Base-by-base conservation (phyloP, 2,888 invertebrate genomes). In the Drosophila mimica region DNA sequence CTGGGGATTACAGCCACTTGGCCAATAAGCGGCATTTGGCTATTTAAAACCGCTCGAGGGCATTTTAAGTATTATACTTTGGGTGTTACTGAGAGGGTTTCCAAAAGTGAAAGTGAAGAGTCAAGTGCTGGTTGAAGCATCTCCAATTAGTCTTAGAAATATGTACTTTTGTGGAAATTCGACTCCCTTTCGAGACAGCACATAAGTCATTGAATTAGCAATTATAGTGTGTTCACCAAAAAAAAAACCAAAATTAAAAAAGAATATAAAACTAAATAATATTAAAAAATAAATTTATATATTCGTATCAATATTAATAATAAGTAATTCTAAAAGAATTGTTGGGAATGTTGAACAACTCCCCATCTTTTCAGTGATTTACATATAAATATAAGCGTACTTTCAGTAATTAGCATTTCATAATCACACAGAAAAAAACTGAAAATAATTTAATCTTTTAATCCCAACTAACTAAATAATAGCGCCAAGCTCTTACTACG, bases 1-100 rank as follows among this genome's bases (percentile, higher is more conserved):
- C 17, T 33, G 51, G 25, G 57, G 70, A 63, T 61, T 63, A 66
- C 28, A 59, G 28, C 33, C 58, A 54, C 31, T 61, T 61, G 38
- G 59, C 15, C 25, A 48, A 49, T 43, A 71, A 53, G 53, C 30
- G 54, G 25, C 28, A 46, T 49, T 58, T 43, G 43, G 7, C 34
- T 40, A 34, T 46, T 25, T 40, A 54, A 70, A 54, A 17, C 30
- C 34, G 36, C 20, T 28, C 31, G 30, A n/a, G 17, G 36, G 31
- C 15, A 40, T 25, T 46, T 51, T 25, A n/a, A 6, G 25, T 40
- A 66, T 58, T 40, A 40, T 34, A 7, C 25, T 34, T 57, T 36
- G 31, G 48, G n/a, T 31, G 57, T 38, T 38, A 28, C 54, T 38
- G 30, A 36, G 30, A 13, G 20, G 17, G 15, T 15, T 25, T 56